phyloP scores from a whole-genome alignment of 2,888 invertebrate genomes.

The Agonopterix heracliana region DNA sequence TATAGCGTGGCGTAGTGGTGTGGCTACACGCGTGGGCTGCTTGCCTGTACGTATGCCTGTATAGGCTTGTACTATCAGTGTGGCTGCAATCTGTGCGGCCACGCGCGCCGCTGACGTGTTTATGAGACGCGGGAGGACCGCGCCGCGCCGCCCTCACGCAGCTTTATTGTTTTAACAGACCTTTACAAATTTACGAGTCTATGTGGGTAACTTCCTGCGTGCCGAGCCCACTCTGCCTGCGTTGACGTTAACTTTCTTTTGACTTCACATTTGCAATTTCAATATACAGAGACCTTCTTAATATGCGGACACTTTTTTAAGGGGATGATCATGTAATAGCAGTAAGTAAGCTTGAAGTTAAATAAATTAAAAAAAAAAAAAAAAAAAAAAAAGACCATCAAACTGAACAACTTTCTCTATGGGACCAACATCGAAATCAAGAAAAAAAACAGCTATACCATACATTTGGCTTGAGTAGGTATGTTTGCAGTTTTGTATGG shows the following conservation, averaged over 20 bases:
- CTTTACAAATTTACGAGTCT: constrained; percentile 55
- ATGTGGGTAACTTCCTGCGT: constrained; percentile 37
- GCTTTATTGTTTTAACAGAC: constrained; percentile 68
- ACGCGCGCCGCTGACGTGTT: constrained; percentile 58
- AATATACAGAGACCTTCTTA: too few species aligned
- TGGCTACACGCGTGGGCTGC: constrained; percentile 40
- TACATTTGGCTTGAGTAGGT: too few species aligned
- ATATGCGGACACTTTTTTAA: too few species aligned
- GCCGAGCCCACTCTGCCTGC: constrained; percentile 17
- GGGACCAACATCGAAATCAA: too few species aligned
- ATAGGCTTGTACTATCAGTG: constrained; percentile 37
- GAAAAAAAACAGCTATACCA: too few species aligned
- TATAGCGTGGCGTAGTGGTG: constrained; percentile 17
- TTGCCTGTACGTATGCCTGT: neutral
- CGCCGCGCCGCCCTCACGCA: constrained; percentile 59
- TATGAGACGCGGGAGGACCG: constrained; percentile 52
- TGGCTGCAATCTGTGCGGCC: constrained; percentile 62
- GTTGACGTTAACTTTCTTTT: constrained; percentile 4
- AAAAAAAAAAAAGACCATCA: too few species aligned
- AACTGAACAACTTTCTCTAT: too few species aligned
- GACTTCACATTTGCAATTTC: too few species aligned
- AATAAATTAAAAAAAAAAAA: too few species aligned
- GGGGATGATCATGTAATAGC: too few species aligned
- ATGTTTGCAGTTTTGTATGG: too few species aligned
- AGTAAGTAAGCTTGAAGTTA: too few species aligned